These are phyloP conservation scores for Ophioninae sp. DNA, from an alignment of 2,888 invertebrate species.

Conservation along the genomic window DNA sequence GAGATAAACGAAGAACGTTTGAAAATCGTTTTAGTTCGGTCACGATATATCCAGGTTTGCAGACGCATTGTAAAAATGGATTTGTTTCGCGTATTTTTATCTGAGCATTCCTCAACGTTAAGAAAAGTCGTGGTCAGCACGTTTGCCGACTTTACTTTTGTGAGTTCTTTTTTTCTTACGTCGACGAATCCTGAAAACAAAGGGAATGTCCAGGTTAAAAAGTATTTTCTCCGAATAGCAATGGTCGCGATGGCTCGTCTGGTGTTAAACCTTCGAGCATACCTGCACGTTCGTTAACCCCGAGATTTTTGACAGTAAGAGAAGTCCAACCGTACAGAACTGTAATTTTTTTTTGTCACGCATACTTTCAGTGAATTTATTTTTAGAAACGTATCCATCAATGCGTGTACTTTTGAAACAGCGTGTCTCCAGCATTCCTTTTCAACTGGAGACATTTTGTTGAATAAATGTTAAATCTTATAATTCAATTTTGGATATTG, in stretches of 20 bases:
- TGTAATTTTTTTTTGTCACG: background rate
- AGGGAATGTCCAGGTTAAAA: background rate
- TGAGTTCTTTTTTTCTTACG: background rate
- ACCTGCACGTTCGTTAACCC: background rate
- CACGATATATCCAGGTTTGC: too few species aligned
- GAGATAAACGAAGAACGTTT: too few species aligned
- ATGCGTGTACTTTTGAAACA: background rate
- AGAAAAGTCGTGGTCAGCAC: background rate
- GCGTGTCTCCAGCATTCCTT: background rate
- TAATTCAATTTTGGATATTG: too few species aligned
- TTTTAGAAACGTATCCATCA: background rate
- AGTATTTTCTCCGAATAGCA: background rate
- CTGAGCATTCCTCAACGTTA: background rate
- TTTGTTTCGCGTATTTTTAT: too few species aligned
- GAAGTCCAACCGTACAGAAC: background rate
- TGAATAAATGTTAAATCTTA: too few species aligned
- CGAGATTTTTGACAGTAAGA: background rate
- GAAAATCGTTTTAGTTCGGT: too few species aligned
- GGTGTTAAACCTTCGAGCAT: background rate
- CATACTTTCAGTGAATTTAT: background rate
- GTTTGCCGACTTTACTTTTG: background rate
- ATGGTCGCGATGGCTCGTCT: background rate
- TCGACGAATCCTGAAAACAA: background rate
- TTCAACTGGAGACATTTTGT: background rate
- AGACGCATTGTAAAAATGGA: too few species aligned